These are phyloP conservation scores for Ctenosaura bakeri DNA, from an alignment of 2,797 vertebrate species.

Conservation along the genomic window DNA sequence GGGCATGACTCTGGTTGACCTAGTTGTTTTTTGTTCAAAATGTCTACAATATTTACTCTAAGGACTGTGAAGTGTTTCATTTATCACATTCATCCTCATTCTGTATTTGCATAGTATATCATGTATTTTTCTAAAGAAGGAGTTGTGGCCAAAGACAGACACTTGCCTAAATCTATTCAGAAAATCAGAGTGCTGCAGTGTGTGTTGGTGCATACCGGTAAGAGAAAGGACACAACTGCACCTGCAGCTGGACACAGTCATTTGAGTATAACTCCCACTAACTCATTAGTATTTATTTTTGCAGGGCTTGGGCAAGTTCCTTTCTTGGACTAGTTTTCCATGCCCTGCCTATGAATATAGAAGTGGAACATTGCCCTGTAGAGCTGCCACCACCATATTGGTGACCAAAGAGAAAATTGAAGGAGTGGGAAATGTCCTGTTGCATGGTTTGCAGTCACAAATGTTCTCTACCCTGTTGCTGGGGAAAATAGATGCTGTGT, in stretches of 20 bases:
- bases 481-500: too few relatives aligned
- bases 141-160: not conserved
- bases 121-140: not conserved
- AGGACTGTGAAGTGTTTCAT: not conserved
- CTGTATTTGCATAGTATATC: not conserved
- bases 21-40: conserved; percentile 2
- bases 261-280: not conserved
- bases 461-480: not conserved
- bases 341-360: not conserved
- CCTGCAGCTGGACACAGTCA: not conserved
- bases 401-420: not conserved
- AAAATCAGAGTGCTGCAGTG: too few relatives aligned
- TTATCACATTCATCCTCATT: not conserved
- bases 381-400: not conserved
- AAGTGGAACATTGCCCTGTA: not conserved
- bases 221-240: not conserved
- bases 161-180: not conserved
- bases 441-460: not conserved
- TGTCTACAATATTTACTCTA: not conserved
- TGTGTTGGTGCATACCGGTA: not conserved
- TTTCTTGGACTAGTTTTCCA: not conserved
- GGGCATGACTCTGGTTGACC: not conserved
- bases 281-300: not conserved
- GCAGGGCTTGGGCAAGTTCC: too few relatives aligned
- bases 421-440: not conserved